Base-by-base conservation (phyloP, 2,888 invertebrate genomes). In the Polyommatus iphigenia region DNA sequence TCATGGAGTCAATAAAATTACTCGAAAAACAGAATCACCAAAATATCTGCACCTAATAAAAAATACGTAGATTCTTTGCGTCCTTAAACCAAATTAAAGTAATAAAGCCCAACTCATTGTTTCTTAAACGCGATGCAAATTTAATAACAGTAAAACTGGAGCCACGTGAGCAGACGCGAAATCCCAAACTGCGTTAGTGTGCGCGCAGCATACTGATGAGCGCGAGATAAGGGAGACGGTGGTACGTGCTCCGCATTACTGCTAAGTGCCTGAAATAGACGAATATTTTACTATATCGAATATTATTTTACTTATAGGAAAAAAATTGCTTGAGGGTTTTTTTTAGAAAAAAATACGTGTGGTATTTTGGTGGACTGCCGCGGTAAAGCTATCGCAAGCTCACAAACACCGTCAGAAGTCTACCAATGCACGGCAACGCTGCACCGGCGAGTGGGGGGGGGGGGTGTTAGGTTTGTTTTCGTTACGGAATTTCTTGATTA, bases 101-200 rank as follows among this genome's bases (percentile, higher is more conserved):
- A 54, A n/a, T n/a, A n/a, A n/a, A 50, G 5, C 50, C 50, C 15
- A 50, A 50, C 29, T 15, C n/a, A 71, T 72, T 76, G 7, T 41
- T 54, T 72, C 36, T 0, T n/a, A 15, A 78, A 71, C 67, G 10
- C 57, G 50, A 76, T 76, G 72, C n/a, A 46, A 54, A 57, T 76
- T 32, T 76, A 57, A 76, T 59, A 67, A 57, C 32, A 76, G 71
- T 54, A 76, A 75, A 79, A 73, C 78, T 41, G 78, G 77, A 78
- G 50, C 77, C 78, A 80, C 79, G 57, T 81, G 79, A 85, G 82
- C 83, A 85, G 81, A 85, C 84, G 84, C 83, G 83, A 88, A 87
- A 87, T 85, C 82, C 86, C 82, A 88, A 89, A 88, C 89, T 87
- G 87, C 84, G 82, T 81, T 82, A 86, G 85, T 84, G 85, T 88